Base-by-base conservation (phyloP, 2,888 invertebrate species). In the Agapostemon virescens region DNA sequence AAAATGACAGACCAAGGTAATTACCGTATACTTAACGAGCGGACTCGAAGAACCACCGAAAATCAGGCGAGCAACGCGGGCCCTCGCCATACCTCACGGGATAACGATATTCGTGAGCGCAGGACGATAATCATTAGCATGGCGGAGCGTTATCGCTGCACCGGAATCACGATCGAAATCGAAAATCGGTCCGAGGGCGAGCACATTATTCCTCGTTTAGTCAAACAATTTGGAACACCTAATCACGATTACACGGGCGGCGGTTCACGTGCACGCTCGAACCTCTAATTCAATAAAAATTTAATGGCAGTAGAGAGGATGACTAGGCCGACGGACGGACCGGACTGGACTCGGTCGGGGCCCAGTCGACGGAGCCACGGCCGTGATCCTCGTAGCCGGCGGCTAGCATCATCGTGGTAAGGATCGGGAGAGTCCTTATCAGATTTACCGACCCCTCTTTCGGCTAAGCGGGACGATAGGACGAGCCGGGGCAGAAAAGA, bases 371-470 rank as follows among this genome's bases (percentile, higher is more conserved):
- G 68, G 38, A 77, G 76, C 49, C 61, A 30, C 58, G 77, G 69
- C 64, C n/a, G n/a, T 52, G 84, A 87, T 86, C 81, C 79, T 71
- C 68, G 58, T 84, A 83, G 81, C 82, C 87, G 77, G 83, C 81
- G 87, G 86, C 78, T 79, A 79, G 79, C 75, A 84, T 86, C 82
- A 82, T 77, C 76, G 87, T 81, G 86, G 86, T 86, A 90, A 91
- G 91, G 90, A 92, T 91, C 90, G 17, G 89, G 89, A 89, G 91
- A 90, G 89, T 89, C 88, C 91, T 92, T 92, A 92, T 92, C 92
- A 92, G 92, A 92, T 92, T 92, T 92, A 87, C 87, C 89, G 88
- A 89, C 88, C 92, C 91, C 90, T 89, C 88, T 79, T 79, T 75
- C 80, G 81, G 81, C 80, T 82, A 83, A 79, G 82, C 79, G 73